Base-by-base conservation (phyloP, 1,140 invertebrate species). In the Eriosoma lanigerum region DNA sequence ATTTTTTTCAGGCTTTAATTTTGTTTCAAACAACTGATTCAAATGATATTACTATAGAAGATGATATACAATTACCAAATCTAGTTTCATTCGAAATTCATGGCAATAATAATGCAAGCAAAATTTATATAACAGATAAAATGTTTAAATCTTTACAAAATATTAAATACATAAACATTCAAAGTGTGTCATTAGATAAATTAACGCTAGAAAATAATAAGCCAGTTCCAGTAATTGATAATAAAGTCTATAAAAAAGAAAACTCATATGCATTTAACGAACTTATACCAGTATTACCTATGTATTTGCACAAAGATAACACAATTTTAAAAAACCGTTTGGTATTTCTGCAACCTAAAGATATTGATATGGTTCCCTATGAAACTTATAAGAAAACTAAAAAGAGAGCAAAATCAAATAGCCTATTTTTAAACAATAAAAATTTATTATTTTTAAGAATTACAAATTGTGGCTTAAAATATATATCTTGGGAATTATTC, bases 401-500 rank as follows among this genome's bases (percentile, higher is more conserved):
- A 73, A 60, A 82, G 87, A 54, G 87, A 88, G 80, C 87, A 87
- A 78, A 83, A 86, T 24, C 83, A 84, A 56, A 82, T 88, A 85
- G 83, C 86, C 32, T 88, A 29, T 91, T 92, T 82, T 87, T 88
- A 52, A 88, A 88, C 21, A 87, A 91, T 78, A 84, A 85, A 38
- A 85, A 85, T 76, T 84, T 92, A 19, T 86, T 87, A 46, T 87
- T 91, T 68, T 83, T 92, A 50, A 85, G 90, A 82, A 87, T 91
- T 3, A 87, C 87, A 24, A 85, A 87, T 32, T 92, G 91, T 82
- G 86, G 88, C 29, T 82, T 92, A 26, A 87, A 88, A 82, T 87
- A 90, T 82, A 84, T 92, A 80, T 88, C 89, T 75, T 92, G 91
- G 90, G 89, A 91, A 84, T 90, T 92, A 88, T 91, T 92, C 83